Base-by-base conservation (phyloP, 1,140 invertebrate species). In the Drosophila quadrilineata region DNA sequence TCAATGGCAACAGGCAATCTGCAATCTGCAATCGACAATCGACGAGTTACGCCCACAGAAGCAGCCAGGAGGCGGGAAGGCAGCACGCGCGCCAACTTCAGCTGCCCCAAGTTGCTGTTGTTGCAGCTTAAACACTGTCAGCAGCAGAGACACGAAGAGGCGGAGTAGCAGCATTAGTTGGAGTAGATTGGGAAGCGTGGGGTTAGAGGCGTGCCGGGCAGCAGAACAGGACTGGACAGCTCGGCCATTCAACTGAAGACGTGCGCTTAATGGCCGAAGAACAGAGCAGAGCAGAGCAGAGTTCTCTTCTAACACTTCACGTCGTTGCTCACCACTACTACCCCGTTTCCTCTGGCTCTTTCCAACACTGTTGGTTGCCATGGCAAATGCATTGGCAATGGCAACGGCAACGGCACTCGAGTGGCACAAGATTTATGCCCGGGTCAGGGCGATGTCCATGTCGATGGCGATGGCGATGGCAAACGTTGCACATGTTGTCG, bases 401-500 rank as follows among this genome's bases (percentile, higher is more conserved):
- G 26, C 35, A 33, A 60, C 60, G 67, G 70, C 75, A 79, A 59
- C 73, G 73, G 60, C 56, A 65, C 68, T 82, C 77, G 77, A 77
- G 68, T 77, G 64, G 62, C 72, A 60, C 49, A 85, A 82, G 77
- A 82, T 82, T 82, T 82, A 82, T 82, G 70, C 75, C 45, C 59
- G 75, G 70, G 70, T 79, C 75, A 75, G 45, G n/a, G 57, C 71
- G 49, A 75, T 43, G 50, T 66, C 77, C n/a, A 69, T 5, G 31
- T 35, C 31, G 31, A 43, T 43, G 38, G 38, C 38, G 16, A 68
- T 22, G 45, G 16, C 45, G 43, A 43, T 68, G 67, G 68, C 76
- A 70, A 84, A 68, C 79, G 71, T 68, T 79, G 79, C 79, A 85
- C 79, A 85, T 85, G 79, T 79, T 85, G 79, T 79, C 80, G 80